These are phyloP conservation scores for Habroteleia sp. DNA, from an alignment of 2,888 invertebrate genomes.

Conservation along the genomic window DNA sequence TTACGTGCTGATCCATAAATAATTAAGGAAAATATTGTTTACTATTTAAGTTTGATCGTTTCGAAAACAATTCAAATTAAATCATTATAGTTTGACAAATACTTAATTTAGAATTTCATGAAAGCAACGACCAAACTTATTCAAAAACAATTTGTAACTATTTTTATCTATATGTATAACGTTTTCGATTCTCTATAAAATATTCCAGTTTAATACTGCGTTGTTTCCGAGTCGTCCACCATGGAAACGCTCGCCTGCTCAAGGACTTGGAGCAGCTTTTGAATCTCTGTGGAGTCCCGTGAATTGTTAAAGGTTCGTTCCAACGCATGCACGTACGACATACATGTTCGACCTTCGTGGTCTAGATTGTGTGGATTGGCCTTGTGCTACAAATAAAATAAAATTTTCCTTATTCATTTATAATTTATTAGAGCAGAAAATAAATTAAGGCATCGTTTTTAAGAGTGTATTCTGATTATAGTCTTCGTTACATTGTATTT, in stretches of 20 bases:
- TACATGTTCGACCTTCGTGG: constrained; percentile 90
- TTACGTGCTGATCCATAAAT: constrained; percentile 11
- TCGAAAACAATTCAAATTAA: background rate
- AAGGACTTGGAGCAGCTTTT: constrained; percentile 76
- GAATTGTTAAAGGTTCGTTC: constrained; percentile 77
- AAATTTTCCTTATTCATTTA: too few relatives aligned
- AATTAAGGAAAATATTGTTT: background rate
- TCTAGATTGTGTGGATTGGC: constrained; percentile 96
- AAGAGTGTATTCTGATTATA: too few relatives aligned
- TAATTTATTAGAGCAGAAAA: too few relatives aligned
- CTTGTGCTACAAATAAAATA: constrained; percentile 90
- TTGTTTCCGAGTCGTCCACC: constrained; percentile 74
- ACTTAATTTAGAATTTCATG: background rate
- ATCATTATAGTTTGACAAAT: background rate
- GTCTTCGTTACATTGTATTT: too few relatives aligned
- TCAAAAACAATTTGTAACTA: background rate
- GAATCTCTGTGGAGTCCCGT: constrained; percentile 77
- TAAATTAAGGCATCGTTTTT: too few relatives aligned
- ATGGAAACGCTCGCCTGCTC: constrained; percentile 77
- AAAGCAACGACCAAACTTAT: background rate
- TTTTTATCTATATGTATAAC: constrained; percentile 1
- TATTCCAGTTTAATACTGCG: constrained; percentile 74
- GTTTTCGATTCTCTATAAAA: constrained; percentile 34
- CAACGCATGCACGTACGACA: constrained; percentile 88
- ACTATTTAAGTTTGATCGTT: background rate